Evolutionary conservation across 2,113 vertebrate species (phyloP).

Genomic region (Solea senegalensis): DNA sequence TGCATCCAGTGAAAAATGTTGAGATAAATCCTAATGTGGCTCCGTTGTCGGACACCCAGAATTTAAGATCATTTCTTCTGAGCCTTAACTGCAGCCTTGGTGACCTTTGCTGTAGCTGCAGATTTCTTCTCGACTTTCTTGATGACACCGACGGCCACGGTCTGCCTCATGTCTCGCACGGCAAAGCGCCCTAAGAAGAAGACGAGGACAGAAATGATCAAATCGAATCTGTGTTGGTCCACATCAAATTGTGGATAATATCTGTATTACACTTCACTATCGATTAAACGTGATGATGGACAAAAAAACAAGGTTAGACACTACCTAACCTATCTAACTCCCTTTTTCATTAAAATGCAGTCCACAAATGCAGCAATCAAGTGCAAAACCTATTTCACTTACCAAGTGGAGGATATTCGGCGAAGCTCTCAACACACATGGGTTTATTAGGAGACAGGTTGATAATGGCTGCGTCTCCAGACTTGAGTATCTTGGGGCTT

Average conservation of each 20-base stretch:
- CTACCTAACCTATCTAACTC: too few relatives aligned
- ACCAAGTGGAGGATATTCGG: conserved; percentile 82
- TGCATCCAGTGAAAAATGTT: too few relatives aligned
- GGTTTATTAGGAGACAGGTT: conserved; percentile 81
- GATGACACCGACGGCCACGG: conserved; percentile 84
- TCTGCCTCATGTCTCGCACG: conserved; percentile 84
- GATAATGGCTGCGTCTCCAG: conserved; percentile 82
- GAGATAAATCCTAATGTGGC: too few relatives aligned
- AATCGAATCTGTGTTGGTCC: too few relatives aligned
- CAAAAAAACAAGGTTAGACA: too few relatives aligned
- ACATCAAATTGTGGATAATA: too few relatives aligned
- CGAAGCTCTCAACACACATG: conserved; percentile 84
- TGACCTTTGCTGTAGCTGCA: conserved; percentile 73
- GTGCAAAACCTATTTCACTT: conserved; percentile 35
- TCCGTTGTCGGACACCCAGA: too few relatives aligned
- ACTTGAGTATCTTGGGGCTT: conserved; percentile 81
- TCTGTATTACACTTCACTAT: too few relatives aligned
- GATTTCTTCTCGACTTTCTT: conserved; percentile 82
- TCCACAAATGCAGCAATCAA: too few relatives aligned
- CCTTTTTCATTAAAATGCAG: too few relatives aligned
- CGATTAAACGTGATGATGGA: too few relatives aligned
- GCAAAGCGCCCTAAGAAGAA: conserved; percentile 78
- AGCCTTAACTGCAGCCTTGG: conserved; percentile 83
- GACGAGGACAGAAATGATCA: background rate
- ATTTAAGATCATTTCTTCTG: conserved; percentile 72